These are phyloP conservation scores for Dissostichus mawsoni DNA, from an alignment of 2,113 vertebrate species.

Conservation along the genomic window DNA sequence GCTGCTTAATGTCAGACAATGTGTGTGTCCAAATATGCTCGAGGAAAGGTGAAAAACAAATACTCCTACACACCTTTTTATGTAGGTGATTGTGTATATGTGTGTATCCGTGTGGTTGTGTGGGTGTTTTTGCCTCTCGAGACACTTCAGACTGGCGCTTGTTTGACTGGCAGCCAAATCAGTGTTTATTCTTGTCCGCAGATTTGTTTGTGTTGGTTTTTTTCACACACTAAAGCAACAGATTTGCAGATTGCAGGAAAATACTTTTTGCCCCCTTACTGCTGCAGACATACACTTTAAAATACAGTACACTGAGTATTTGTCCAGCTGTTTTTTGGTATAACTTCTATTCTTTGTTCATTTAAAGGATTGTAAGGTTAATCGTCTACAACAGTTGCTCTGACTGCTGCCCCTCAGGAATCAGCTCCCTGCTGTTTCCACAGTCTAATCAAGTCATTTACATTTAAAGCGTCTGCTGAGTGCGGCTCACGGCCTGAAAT, in stretches of 20 bases:
- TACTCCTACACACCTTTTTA: slow-evolving; percentile 29
- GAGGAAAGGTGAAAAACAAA: slow-evolving; percentile 57
- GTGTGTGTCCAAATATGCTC: slow-evolving; percentile 64
- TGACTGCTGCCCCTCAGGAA: slow-evolving; percentile 16
- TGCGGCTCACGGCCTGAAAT: slow-evolving; percentile 22
- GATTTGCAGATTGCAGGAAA: slow-evolving; percentile 11
- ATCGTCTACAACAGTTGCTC: neutral
- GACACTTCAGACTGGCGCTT: slow-evolving; percentile 39
- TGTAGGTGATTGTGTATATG: slow-evolving; percentile 8
- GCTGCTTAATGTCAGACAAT: slow-evolving; percentile 59
- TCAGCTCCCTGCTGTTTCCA: slow-evolving; percentile 33
- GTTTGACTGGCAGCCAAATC: slow-evolving; percentile 72
- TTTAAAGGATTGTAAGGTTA: slow-evolving; percentile 5
- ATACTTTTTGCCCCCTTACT: neutral
- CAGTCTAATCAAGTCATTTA: slow-evolving; percentile 45
- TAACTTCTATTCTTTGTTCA: neutral
- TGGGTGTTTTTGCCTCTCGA: slow-evolving; percentile 59
- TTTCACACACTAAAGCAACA: slow-evolving; percentile 34
- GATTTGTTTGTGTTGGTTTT: slow-evolving; percentile 41
- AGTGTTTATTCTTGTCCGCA: slow-evolving; percentile 51
- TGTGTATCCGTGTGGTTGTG: slow-evolving; percentile 34
- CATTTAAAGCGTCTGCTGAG: slow-evolving; percentile 30
- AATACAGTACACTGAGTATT: neutral
- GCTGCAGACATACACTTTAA: slow-evolving; percentile 3
- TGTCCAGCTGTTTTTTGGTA: neutral